phyloP scores from a whole-genome alignment of 1,140 invertebrate genomes.

The Coenobita brevimanus region DNA sequence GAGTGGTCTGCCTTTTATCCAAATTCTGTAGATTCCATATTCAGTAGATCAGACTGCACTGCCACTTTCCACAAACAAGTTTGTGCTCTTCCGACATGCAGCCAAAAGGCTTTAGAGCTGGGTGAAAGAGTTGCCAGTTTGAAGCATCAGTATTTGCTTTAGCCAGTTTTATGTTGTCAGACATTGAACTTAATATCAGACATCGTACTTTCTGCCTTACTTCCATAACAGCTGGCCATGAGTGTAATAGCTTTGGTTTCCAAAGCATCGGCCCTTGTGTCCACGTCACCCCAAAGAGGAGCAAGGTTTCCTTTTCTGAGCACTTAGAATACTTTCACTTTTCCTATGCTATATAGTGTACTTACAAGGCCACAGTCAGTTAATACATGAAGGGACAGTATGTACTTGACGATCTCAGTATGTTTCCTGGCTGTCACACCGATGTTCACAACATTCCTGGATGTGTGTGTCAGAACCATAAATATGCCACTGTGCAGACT shows the following conservation, averaged over 20 bases:
- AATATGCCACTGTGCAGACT: background rate
- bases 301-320: background rate
- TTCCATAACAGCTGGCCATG: background rate
- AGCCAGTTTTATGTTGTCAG: background rate
- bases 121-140: slow-evolving; percentile 6
- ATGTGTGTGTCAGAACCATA: background rate
- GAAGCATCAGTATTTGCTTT: background rate
- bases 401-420: background rate
- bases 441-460: background rate
- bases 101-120: background rate
- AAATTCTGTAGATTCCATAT: background rate
- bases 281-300: background rate
- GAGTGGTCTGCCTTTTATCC: background rate
- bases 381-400: background rate
- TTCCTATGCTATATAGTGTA: background rate
- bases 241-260: background rate
- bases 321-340: background rate
- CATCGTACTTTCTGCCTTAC: background rate
- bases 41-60: background rate
- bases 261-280: background rate
- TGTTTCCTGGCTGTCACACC: no score
- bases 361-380: background rate
- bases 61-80: background rate
- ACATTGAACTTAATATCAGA: background rate
- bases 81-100: slow-evolving; percentile 11